Conservation (phyloP, 2,113 vertebrate species). For the Cygnus buccinator region DNA sequence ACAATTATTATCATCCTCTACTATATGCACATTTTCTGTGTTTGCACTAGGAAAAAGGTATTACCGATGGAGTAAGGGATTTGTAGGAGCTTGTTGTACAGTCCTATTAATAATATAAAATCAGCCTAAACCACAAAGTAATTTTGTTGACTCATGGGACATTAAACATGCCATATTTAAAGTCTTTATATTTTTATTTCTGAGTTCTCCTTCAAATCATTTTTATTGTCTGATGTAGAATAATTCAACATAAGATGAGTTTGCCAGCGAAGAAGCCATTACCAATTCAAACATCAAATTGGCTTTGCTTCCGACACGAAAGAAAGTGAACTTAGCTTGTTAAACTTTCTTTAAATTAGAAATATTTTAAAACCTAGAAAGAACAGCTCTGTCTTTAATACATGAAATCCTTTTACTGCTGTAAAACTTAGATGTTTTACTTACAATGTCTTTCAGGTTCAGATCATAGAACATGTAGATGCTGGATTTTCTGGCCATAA, state of each 20-base stretch:
- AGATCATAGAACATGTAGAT: not conserved
- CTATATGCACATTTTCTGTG: not conserved
- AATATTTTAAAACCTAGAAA: not conserved
- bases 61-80: conserved; percentile 43
- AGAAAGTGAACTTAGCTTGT: not conserved
- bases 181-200: conserved; percentile 49
- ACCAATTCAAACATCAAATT: conserved; percentile 44
- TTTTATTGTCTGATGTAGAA: conserved; percentile 62
- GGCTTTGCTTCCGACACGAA: not conserved
- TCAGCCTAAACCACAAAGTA: conserved; percentile 56
- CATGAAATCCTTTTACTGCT: not conserved
- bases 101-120: conserved; percentile 65
- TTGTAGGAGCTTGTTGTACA: conserved; percentile 40
- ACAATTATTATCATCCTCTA: conserved; percentile 10
- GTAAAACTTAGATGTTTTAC: not conserved
- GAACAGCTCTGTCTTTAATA: not conserved
- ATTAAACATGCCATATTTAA: conserved; percentile 58
- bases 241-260: conserved; percentile 53
- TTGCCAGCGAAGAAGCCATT: conserved; percentile 38
- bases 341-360: conserved; percentile 28
- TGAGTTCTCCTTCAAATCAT: conserved; percentile 31
- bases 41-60: conserved; percentile 45
- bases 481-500: not conserved
- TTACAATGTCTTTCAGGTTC: not conserved
- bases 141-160: conserved; percentile 68